Evolutionary conservation across 2,888 invertebrate genomes (phyloP), one percentile per base, ranked within the genome.

Genomic region (Cryptophagus acutangulus): DNA sequence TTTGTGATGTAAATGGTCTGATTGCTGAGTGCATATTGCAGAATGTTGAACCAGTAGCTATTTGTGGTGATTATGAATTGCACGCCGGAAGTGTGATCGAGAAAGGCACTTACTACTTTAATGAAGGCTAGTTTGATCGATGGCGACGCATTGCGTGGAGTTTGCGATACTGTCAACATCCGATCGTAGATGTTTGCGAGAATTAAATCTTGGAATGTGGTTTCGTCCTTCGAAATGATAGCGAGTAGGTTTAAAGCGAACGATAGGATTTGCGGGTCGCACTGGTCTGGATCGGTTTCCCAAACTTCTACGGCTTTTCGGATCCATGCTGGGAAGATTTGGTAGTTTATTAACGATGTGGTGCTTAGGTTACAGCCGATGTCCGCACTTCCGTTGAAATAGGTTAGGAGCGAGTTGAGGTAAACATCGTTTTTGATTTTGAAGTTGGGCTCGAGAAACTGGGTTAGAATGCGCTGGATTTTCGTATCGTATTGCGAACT

Each of bases 1-100:
- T 81, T 73, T 0, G 79, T 75, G 6, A 87, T 78, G 58, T 86
- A 87, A 26, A 87, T 71, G 0, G 87, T 87, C 44, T 81, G 78
- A 62, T 78, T 79, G 38, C 76, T 71, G 51, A 81, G 76, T 43
- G 78, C 79, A 35, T 79, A 75, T 41, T 72, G 72, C 2, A 85
- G 65, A 17, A 84, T 74, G 51, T 79, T 74, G 43, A 72, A 74
- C 86, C 87, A 87, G 9, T 74, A 65, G 12, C n/a, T 26, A 10
- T 74, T 78, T 42, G 70, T 72, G 40, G 75, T 67, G n/a, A 78
- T 69, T 2, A 87, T 68, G 79, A 82, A 87, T 17, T 73, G 67
- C 17, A 82, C 62, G 0, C 87, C 87, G 2, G 78, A 71, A 45
- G 72, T 71, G 57, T 87, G 84, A 25, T 71, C 69, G 4, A 80